Conservation (phyloP, 2,113 vertebrate genomes). For the Aepyceros melampus region DNA sequence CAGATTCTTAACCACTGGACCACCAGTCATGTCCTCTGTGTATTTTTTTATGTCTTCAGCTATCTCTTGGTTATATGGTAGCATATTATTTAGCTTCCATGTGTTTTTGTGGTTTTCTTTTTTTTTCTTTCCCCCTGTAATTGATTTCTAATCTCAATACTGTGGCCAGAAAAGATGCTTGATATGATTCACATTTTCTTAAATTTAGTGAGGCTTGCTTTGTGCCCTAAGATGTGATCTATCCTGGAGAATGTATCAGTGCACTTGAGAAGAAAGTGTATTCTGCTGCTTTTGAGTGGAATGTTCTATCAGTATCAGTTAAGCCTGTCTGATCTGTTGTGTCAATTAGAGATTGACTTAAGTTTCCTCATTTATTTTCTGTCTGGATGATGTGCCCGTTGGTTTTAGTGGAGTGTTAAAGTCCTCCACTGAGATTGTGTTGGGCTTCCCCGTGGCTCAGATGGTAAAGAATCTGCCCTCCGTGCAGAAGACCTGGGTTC, state of each 20-base stretch:
- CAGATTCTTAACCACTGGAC: not conserved
- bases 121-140: not conserved
- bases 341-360: not conserved
- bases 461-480: not conserved
- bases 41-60: not conserved
- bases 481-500: not conserved
- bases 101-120: not conserved
- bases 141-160: not conserved
- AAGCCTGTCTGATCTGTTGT: not conserved
- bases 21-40: not conserved
- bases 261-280: not conserved
- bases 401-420: not conserved
- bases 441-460: not conserved
- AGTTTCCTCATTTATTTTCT: not conserved
- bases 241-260: not conserved
- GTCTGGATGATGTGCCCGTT: not conserved
- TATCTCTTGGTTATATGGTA: not conserved
- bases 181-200: not conserved
- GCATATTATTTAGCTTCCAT: not conserved
- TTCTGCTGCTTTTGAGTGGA: not conserved
- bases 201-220: not conserved
- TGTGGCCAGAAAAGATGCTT: not conserved
- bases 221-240: not conserved
- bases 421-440: not conserved
- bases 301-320: not conserved